A percentile compares a stretch with the other conserved stretches of the same genome.
Conservation (phyloP, 1,140 invertebrate genomes). For the Aphaenogaster floridana region DNA sequence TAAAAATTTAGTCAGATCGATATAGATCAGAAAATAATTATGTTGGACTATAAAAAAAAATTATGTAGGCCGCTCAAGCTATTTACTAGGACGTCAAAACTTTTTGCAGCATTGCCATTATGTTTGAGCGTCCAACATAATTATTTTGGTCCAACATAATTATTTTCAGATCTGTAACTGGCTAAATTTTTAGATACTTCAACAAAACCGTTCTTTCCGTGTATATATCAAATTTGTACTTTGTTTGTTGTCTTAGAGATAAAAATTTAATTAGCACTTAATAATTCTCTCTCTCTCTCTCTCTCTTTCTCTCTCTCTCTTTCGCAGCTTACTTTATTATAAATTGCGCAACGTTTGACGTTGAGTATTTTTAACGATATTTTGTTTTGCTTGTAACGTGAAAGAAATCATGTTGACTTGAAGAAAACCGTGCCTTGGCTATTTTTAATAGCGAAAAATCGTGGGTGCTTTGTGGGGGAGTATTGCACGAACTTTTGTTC, state of each 20-base stretch:
- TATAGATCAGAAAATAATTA: too few species aligned
- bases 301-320: too few species aligned
- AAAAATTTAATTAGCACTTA: conserved; percentile 14
- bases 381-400: background rate
- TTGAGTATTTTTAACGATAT: background rate
- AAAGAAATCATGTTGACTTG: background rate
- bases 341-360: background rate
- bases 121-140: too few species aligned
- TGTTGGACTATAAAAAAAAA: too few species aligned
- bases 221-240: background rate
- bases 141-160: too few species aligned
- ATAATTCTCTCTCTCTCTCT: background rate
- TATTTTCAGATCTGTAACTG: too few species aligned
- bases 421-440: background rate
- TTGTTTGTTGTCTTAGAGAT: conserved; percentile 4
- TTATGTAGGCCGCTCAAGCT: too few species aligned
- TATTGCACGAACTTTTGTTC: conserved; percentile 27
- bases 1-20: too few species aligned
- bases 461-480: background rate
- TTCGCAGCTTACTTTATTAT: background rate
- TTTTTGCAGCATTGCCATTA: too few species aligned
- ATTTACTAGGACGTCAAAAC: too few species aligned
- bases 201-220: too few species aligned
- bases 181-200: too few species aligned
- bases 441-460: conserved; percentile 33